phyloP scores from a whole-genome alignment of 2,797 vertebrate genomes.

The Saxicola maurus region DNA sequence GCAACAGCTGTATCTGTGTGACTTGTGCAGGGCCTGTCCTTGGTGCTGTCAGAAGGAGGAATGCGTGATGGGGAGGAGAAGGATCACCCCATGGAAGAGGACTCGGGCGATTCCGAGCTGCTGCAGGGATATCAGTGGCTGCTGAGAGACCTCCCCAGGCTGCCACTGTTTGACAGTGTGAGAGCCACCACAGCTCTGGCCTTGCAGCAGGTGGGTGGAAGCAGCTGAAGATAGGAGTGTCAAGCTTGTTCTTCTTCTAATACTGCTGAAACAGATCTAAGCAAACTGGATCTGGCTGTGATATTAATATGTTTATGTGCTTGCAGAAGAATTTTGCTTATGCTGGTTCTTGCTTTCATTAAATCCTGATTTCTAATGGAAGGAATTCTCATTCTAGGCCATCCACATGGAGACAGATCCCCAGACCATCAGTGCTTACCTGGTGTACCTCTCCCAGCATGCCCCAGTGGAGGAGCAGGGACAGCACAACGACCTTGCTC shows the following conservation, averaged over 20 bases:
- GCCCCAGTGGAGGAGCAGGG: conserved; percentile 93
- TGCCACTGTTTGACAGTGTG: conserved; percentile 92
- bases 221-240: neutral
- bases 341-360: neutral
- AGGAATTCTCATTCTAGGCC: conserved; percentile 72
- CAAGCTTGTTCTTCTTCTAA: neutral
- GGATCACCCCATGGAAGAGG: conserved; percentile 91
- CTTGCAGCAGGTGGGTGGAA: conserved; percentile 86
- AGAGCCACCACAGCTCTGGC: conserved; percentile 87
- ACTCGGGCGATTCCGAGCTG: conserved; percentile 81
- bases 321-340: neutral
- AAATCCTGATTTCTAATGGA: neutral
- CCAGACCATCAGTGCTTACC: conserved; percentile 94
- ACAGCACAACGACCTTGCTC: conserved; percentile 90
- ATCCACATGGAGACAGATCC: conserved; percentile 98
- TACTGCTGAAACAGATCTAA: neutral
- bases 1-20: neutral
- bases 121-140: conserved; percentile 94
- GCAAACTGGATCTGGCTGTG: rapidly evolving
- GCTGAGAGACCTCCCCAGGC: conserved; percentile 88
- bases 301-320: rapidly evolving
- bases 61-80: conserved; percentile 90
- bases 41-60: conserved; percentile 90
- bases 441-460: conserved; percentile 96
- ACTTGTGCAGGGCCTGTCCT: conserved; percentile 82